A percentile compares a stretch with the other conserved stretches of the same genome.
phyloP scores from a whole-genome alignment of 1,140 invertebrate genomes.

The Psix sp. region DNA sequence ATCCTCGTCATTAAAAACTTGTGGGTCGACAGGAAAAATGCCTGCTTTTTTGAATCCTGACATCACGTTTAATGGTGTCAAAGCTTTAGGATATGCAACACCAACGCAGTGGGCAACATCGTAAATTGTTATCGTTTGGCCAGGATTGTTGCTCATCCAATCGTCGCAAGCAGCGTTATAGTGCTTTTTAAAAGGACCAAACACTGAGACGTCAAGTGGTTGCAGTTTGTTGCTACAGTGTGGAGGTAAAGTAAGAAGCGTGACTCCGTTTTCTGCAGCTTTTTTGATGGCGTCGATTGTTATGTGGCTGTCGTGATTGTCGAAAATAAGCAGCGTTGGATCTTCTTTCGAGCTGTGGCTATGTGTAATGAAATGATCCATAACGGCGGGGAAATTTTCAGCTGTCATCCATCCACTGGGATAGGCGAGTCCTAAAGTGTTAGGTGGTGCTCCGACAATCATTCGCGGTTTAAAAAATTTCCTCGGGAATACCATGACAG shows the following conservation, averaged over 20 bases:
- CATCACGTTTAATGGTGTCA: constrained; percentile 17
- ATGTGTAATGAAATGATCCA: constrained; percentile 44
- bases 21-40: constrained; percentile 21
- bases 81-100: neutral
- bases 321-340: constrained; percentile 21
- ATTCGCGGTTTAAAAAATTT: constrained; percentile 63
- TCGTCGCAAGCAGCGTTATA: constrained; percentile 44
- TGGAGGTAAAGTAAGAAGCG: constrained; percentile 69
- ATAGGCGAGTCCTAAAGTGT: constrained; percentile 70
- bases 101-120: constrained; percentile 16
- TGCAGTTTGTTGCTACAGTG: constrained; percentile 73
- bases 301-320: constrained; percentile 61
- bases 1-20: constrained; percentile 16
- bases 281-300: constrained; percentile 47
- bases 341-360: constrained; percentile 11
- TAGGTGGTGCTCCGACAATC: constrained; percentile 63
- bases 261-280: constrained; percentile 60
- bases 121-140: constrained; percentile 14
- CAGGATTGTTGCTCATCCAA: constrained; percentile 32
- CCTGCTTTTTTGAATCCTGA: constrained; percentile 24
- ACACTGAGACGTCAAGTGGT: constrained; percentile 74
- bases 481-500: constrained; percentile 69
- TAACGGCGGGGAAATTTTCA: constrained; percentile 64
- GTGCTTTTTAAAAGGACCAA: constrained; percentile 67
- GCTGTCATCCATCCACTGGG: constrained; percentile 76